Evolutionary conservation across 1,140 invertebrate genomes (phyloP), one percentile per base, ranked within the genome.

Genomic region (Drosophila navojoa): DNA sequence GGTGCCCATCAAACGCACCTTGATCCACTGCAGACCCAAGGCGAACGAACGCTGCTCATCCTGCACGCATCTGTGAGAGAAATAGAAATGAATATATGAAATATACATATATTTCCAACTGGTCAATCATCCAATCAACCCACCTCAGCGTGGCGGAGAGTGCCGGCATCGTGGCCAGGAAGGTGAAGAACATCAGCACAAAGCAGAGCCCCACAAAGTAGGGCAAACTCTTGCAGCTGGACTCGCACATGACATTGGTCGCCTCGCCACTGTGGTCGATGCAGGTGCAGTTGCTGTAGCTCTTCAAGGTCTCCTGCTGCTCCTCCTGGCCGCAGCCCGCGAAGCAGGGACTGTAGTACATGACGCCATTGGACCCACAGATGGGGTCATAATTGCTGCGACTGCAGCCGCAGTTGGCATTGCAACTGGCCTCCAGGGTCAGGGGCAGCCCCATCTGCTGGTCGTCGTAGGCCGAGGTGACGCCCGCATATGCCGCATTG

Each of bases 21-120:
- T 95, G 27, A 97, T 96, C 96, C 97, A 97, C 91, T 98, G 97
- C 79, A 98, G 95, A 0, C 97, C 97, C 29, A 98, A 92, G 1
- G 96, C 97, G 93, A 98, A 97, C 1, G 96, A 96, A 45, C 96
- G 94, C 90, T 97, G 96, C 68, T 97, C 95, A 82, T 96, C 95
- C 27, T 94, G 93, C 3, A 98, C 97, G 75, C 96, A 97, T 81
- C 97, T 96, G 68, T 3, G 45, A 35, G 6, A 5, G 6, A 13
- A 4, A 40, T 1, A 60, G 15, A 7, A 1, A 0, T 3, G 3
- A 4, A 29, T 29, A 5, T 27, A 5, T 3, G 6, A 7, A 5
- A 32, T 32, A 32, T n/a, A 22, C 3, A 22, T 22, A 22, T 22
- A 22, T 22, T 9, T 32, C 32, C 32, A 32, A 7, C 6, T 32